Evolutionary conservation across 2,113 vertebrate genomes (phyloP).

Genomic region (Caranx melampygus): DNA sequence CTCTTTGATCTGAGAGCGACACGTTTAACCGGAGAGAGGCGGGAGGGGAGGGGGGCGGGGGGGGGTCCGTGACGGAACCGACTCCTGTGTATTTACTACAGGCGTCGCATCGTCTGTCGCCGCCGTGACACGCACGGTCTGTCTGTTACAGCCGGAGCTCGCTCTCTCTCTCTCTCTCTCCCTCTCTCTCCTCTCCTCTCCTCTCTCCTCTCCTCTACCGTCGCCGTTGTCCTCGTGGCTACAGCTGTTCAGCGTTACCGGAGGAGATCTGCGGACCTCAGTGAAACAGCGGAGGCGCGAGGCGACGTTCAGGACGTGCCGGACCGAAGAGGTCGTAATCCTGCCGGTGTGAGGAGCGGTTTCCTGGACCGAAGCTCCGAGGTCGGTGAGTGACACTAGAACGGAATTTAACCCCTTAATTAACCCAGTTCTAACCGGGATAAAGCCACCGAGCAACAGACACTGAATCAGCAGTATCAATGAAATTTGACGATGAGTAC

Average conservation of each 20-base stretch:
- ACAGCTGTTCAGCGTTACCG: background rate
- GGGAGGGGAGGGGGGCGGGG: background rate
- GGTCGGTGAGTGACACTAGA: slow-evolving; percentile 14
- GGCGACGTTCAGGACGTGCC: slow-evolving; percentile 30
- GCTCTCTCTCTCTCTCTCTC: too few relatives aligned
- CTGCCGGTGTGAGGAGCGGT: background rate
- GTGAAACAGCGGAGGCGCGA: slow-evolving; percentile 4
- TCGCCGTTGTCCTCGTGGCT: background rate
- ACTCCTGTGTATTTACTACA: slow-evolving; percentile 4
- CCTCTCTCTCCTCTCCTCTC: background rate
- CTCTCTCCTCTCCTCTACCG: background rate
- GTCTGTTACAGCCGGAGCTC: background rate
- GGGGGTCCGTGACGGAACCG: slow-evolving; percentile 19
- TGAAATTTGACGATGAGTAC: background rate
- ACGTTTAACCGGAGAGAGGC: slow-evolving; percentile 24
- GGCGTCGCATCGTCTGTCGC: background rate
- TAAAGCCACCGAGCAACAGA: background rate
- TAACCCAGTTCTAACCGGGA: background rate
- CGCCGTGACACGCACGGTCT: background rate
- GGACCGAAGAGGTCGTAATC: background rate
- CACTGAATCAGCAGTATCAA: background rate
- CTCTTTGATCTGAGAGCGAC: background rate
- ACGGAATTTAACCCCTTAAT: background rate
- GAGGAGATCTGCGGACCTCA: slow-evolving; percentile 36
- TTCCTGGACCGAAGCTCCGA: background rate